A percentile compares a stretch with the other conserved stretches of the same genome.
phyloP scores from a whole-genome alignment of 2,113 vertebrate species.

The Oenanthe oenanthe region DNA sequence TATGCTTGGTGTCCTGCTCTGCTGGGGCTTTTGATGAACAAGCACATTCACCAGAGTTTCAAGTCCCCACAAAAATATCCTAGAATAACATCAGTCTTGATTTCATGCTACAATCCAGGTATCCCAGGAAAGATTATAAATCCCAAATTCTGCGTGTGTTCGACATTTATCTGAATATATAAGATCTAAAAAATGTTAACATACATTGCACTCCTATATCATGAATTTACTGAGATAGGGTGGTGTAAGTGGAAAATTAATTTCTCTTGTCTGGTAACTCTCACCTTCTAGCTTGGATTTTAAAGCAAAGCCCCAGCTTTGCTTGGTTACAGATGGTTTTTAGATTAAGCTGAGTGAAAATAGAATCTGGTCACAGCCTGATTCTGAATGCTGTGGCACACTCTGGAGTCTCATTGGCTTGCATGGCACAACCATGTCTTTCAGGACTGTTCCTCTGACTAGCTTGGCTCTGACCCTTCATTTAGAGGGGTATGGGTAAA shows the following conservation, averaged over 20 bases:
- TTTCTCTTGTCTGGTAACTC: background rate
- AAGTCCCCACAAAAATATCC: background rate
- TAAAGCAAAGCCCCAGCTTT: background rate
- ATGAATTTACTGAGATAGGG: background rate
- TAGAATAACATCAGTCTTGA: background rate
- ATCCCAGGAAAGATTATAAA: background rate
- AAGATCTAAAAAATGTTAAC: background rate
- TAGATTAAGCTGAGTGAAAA: background rate
- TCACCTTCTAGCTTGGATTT: background rate
- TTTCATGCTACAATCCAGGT: background rate
- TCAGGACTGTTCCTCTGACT: background rate
- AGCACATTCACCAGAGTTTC: background rate
- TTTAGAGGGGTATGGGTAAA: background rate
- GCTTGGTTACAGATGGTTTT: conserved; percentile 3
- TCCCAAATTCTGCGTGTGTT: background rate
- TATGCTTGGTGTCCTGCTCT: background rate
- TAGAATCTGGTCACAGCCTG: background rate
- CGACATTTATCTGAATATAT: background rate
- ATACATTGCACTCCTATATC: background rate
- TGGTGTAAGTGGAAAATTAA: background rate
- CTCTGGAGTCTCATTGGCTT: background rate
- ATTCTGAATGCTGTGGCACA: background rate
- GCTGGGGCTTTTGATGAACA: background rate
- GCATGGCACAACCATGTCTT: background rate
- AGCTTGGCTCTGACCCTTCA: background rate